Evolutionary conservation across 2,113 vertebrate species (phyloP), one percentile per base, ranked within the genome.

Genomic region (Gymnogyps californianus): DNA sequence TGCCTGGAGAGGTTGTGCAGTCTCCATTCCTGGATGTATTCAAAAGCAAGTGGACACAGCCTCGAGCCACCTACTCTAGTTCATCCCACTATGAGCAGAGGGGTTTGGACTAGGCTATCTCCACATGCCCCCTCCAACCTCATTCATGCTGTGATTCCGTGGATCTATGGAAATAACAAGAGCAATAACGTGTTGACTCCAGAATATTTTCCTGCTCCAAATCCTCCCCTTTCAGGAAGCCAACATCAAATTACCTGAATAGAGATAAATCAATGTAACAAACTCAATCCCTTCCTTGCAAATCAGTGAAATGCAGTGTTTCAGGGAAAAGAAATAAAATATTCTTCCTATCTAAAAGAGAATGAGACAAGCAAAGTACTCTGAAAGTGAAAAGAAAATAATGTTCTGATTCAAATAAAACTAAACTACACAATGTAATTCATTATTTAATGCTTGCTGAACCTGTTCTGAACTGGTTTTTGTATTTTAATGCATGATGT

Each of bases 71-170:
- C 26, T 62, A 7, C 13, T 54, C 0, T 5, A 44, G 5, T 44
- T 83, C 15, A 12, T 24, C 6, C 4, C 6, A 4, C 9, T 34
- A 10, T 8, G 12, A 71, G 24, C 46, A 79, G 24, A 62, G 9
- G 3, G 4, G 6, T 62, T 57, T 83, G 8, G 11, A 79, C 21
- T 21, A 80, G 6, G 2, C 2, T 76, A 2, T n/a, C 13, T 80
- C 13, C 22, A 57, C 3, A 62, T 59, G 4, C 2, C 16, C 15
- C 10, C 10, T 18, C 6, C 16, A 61, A 1, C 4, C 1, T 55
- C 11, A 13, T 51, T 67, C 11, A 16, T 64, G 34, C 19, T 42
- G 7, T 55, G 54, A 77, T 52, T 84, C 16, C 0, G 1, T 61
- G 6, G 16, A 59, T 51, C 16, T 76, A 5, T 38, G 54, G 38